Percentiles rank a stretch among this genome's conserved stretches.
These are phyloP conservation scores for Campylomormyrus tamandua DNA, from an alignment of 2,113 vertebrate species.

Conservation along the genomic window DNA sequence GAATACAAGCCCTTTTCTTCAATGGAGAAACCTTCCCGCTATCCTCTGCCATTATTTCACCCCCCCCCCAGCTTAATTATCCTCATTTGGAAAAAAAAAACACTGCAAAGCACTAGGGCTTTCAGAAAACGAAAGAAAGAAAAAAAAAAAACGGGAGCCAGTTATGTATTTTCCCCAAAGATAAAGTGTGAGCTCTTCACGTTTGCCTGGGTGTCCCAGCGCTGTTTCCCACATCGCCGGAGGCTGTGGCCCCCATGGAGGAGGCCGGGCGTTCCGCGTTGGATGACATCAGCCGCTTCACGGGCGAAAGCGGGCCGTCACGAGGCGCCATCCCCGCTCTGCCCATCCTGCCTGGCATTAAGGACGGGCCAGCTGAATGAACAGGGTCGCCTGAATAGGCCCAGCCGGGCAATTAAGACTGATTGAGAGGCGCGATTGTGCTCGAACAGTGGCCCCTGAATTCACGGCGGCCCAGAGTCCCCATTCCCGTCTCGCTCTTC, in stretches of 20 bases:
- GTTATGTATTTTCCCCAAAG: conserved; percentile 47
- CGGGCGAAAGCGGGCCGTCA: conserved; percentile 47
- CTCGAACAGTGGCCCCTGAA: conserved; percentile 33
- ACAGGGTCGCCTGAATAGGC: conserved; percentile 45
- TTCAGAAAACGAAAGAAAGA: neutral
- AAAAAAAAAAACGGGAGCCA: neutral
- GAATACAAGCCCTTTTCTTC: conserved; percentile 61
- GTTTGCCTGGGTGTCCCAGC: conserved; percentile 43
- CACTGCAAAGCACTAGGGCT: neutral
- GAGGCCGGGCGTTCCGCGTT: conserved; percentile 34
- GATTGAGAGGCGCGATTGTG: conserved; percentile 40
- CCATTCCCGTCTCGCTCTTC: neutral
- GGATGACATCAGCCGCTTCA: conserved; percentile 59
- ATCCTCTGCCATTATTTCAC: conserved; percentile 61
- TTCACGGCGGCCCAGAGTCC: conserved; percentile 35
- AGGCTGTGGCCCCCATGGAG: conserved; percentile 46
- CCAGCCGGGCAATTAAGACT: conserved; percentile 53
- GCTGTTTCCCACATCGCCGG: conserved; percentile 58
- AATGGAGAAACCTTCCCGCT: conserved; percentile 68
- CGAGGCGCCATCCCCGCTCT: neutral
- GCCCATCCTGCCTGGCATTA: conserved; percentile 39
- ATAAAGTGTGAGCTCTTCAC: conserved; percentile 56
- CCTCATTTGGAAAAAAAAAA: conserved; percentile 1
- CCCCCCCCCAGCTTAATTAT: conserved; percentile 59
- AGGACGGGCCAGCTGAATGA: conserved; percentile 14